These are phyloP conservation scores for Chrysotoxum bicinctum DNA, from an alignment of 2,888 invertebrate genomes.

Conservation along the genomic window DNA sequence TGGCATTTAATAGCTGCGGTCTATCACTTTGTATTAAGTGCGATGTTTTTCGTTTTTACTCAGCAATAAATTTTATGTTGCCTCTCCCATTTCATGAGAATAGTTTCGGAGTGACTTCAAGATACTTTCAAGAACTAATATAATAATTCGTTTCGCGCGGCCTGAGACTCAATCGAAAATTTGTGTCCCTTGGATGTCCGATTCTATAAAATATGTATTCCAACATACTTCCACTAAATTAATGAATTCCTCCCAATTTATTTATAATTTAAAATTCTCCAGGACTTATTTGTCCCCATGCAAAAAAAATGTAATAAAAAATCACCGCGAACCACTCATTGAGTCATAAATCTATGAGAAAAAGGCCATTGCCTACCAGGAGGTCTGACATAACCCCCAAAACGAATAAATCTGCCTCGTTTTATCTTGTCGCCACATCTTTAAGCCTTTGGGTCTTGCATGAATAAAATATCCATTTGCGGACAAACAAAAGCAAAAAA, in stretches of 20 bases:
- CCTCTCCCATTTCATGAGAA: no score
- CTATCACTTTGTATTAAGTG: no score
- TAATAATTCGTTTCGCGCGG: no score
- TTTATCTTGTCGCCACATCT: constrained; percentile 45
- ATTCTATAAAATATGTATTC: no score
- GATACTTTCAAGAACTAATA: no score
- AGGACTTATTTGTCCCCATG: not conserved
- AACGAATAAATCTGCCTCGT: constrained; percentile 18
- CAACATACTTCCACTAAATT: not conserved
- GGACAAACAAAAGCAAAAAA: not conserved
- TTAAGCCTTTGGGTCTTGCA: not conserved
- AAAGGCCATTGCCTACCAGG: constrained; percentile 39
- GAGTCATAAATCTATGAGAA: constrained; percentile 44
- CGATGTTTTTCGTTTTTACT: no score
- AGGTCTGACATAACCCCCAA: constrained; percentile 31
- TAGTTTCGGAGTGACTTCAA: no score
- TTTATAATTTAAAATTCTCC: not conserved
- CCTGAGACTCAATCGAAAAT: no score
- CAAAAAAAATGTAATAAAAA: not conserved
- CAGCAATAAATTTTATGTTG: no score
- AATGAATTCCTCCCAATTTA: not conserved
- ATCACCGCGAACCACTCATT: constrained; percentile 14
- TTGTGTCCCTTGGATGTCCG: no score
- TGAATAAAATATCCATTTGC: constrained; percentile 39
- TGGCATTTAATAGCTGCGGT: no score